Evolutionary conservation across 2,113 vertebrate genomes (phyloP), one percentile per base, ranked within the genome.

Genomic region (Periophthalmodon schlosseri): DNA sequence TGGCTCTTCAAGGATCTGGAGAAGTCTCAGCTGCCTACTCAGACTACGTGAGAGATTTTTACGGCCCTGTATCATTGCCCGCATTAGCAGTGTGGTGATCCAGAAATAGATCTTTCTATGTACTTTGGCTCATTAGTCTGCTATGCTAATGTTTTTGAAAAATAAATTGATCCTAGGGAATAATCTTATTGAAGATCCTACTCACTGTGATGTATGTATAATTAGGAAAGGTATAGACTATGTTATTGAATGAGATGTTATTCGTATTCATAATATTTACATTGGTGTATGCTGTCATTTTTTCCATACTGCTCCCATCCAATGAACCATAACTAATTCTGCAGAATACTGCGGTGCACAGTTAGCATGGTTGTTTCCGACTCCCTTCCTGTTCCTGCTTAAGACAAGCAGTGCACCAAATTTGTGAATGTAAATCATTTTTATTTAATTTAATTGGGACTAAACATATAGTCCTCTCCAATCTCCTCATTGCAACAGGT

Each of bases 1-100:
- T 74, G 52, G 4, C 33, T 10, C 15, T 18, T 70, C 12, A 12
- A 0, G 7, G 11, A 18, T 70, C 24, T 56, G 49, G 47, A 64
- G 63, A n/a, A 47, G 39, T 28, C 73, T 73, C 72, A 50, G 47
- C 56, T n/a, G 36, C 60, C 57, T 73, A 21, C 36, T 75, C 70
- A 21, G 70, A 76, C 71, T 68, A 69, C 34, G 66, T 9, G 5
- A 69, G 36, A 44, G 10, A 65, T 65, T 65, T 65, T 34, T 20
- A 39, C 18, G 18, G 18, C 24, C 28, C 9, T 63, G 34, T 34
- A 34, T 63, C 8, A 63, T 63, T 44, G 39, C 39, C 10, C 39
- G 8, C 24, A 34, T 63, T 63, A 44, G n/a, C 7, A 1, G 34
- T 65, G 34, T n/a, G n/a, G 33, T 65, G 34, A 65, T n/a, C 63